Evolutionary conservation across 2,797 vertebrate genomes (phyloP).

Genomic region (Falco biarmicus): DNA sequence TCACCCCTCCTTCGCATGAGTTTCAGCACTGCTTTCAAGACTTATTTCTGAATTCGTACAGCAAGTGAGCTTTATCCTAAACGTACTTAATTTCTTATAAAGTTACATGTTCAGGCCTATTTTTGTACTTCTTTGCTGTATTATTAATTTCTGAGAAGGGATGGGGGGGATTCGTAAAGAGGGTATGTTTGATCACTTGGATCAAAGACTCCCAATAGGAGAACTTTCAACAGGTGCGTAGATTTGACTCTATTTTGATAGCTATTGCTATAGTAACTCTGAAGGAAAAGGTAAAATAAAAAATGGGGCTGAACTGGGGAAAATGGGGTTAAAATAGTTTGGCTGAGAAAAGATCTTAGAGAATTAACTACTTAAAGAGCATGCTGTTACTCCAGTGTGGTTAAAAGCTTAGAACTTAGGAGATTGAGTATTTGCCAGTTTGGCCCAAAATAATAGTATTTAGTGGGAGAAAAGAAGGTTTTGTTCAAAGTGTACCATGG

Average conservation of each 20-base stretch:
- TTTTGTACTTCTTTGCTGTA: neutral
- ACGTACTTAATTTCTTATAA: neutral
- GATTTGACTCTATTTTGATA: neutral
- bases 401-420: slow-evolving; percentile 31
- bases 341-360: neutral
- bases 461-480: slow-evolving; percentile 8
- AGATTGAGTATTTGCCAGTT: neutral
- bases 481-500: neutral
- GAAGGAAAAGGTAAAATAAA: slow-evolving; percentile 6
- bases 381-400: slow-evolving; percentile 14
- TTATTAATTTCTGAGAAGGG: neutral
- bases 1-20: neutral
- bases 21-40: neutral
- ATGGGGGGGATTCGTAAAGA: neutral
- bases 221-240: neutral
- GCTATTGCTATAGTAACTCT: slow-evolving; percentile 42
- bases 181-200: neutral
- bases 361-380: slow-evolving; percentile 10
- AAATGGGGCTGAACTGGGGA: neutral
- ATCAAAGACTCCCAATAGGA: neutral
- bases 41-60: neutral
- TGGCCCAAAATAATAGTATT: slow-evolving; percentile 47
- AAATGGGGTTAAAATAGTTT: slow-evolving; percentile 22
- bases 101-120: neutral
- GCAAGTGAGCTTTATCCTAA: neutral